Evolutionary conservation across 2,113 vertebrate species (phyloP), one percentile per base, ranked within the genome.

Genomic region (Pogona vitticeps): DNA sequence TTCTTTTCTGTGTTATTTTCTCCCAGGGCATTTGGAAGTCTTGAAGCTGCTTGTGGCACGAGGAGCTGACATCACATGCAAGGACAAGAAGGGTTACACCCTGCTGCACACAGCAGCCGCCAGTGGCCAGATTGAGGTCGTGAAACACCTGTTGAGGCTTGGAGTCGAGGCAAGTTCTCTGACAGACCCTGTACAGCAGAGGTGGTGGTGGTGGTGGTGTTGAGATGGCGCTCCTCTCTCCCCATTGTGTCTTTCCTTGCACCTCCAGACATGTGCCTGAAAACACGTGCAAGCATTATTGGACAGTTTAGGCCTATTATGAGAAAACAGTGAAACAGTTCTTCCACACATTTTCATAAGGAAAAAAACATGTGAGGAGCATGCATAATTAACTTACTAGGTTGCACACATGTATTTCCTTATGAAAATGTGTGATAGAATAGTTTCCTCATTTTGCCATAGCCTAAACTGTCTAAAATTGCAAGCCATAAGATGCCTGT

Each of bases 101-200:
- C 97, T 98, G 23, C 97, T 99, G 36, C 99, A 99, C 46, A 98
- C 97, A 0, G 98, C 99, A 0, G 98, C 98, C 0, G 97, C 97
- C 89, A 96, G 96, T 2, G 99, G 98, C 85, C 98, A 99, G 92
- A 94, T 98, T 2, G 98, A 98, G 1, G 95, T 98, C 10, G 96
- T 99, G 94, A 97, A 97, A 76, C 97, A 98, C 94, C 97, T 99
- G 70, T 94, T 99, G 86, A 96, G 96, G 84, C 96, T 98, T 72
- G 97, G 97, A 15, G 96, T 97, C 3, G 98, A 99, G 98, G 98
- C 99, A 79, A 93, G 96, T 81, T n/a, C 31, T 0, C 0, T 0
- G 1, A 52, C 7, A 1, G 1, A 3, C 8, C 40, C 58, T n/a
- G 12, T 17, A 65, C 68, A 28, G 18, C 13, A 31, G 6, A 21